These are phyloP conservation scores for Leptinotarsa haldemani DNA, from an alignment of 2,888 invertebrate species.

Conservation along the genomic window DNA sequence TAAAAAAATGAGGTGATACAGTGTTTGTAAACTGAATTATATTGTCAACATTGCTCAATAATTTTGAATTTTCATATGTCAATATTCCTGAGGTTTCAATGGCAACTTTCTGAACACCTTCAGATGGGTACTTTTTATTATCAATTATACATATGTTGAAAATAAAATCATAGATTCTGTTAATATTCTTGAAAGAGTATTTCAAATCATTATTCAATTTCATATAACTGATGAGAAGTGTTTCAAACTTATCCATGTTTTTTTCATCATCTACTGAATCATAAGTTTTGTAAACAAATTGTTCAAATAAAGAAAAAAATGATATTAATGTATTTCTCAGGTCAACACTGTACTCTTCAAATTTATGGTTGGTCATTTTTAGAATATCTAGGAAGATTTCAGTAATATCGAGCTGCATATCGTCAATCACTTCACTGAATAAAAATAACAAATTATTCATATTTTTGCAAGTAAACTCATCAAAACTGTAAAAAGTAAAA, in stretches of 20 bases:
- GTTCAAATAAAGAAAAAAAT: constrained; percentile 53
- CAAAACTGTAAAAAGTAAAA: constrained; percentile 51
- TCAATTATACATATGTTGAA: constrained; percentile 30
- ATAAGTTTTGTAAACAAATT: constrained; percentile 54
- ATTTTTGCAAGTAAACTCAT: constrained; percentile 43
- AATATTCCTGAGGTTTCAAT: constrained; percentile 29
- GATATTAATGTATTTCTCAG: constrained; percentile 44
- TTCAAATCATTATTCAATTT: constrained; percentile 33
- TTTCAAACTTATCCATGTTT: constrained; percentile 47
- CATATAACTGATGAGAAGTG: constrained; percentile 43
- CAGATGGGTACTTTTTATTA: constrained; percentile 27
- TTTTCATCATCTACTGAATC: constrained; percentile 34
- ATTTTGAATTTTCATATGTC: constrained; percentile 9
- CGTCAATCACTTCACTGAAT: constrained; percentile 43
- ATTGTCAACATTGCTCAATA: constrained; percentile 26
- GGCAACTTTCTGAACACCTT: constrained; percentile 38
- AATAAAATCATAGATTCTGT: constrained; percentile 39
- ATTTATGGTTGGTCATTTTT: constrained; percentile 38
- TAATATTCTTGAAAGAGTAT: constrained; percentile 33
- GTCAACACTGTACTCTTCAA: constrained; percentile 44
- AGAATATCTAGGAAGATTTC: constrained; percentile 52
- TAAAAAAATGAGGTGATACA: constrained; percentile 38
- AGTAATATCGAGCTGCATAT: constrained; percentile 52
- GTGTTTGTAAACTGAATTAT: constrained; percentile 34
- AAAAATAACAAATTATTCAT: constrained; percentile 54